Conservation (phyloP, 2,797 vertebrate genomes). For the Paratrypauchen microcephalus region DNA sequence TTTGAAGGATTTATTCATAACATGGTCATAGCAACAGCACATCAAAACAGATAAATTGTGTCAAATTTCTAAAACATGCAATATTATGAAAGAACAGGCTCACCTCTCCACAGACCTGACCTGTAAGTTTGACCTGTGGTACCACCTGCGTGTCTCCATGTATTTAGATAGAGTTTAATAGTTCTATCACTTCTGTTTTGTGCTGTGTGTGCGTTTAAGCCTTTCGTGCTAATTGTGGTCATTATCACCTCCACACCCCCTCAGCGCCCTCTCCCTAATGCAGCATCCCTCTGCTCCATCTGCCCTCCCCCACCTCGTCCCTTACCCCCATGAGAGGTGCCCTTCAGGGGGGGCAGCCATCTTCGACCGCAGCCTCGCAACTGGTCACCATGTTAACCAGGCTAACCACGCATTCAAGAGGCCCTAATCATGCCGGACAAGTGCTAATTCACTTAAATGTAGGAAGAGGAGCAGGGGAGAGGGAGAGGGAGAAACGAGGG, state of each 20-base stretch:
- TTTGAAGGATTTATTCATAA: no score
- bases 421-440: conserved; percentile 2
- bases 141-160: no score
- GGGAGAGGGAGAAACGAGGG: background rate
- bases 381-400: background rate
- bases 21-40: no score
- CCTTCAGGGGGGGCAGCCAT: background rate
- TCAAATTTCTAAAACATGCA: no score
- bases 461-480: background rate
- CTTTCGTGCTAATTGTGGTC: background rate
- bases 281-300: background rate
- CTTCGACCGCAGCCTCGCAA: background rate
- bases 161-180: no score
- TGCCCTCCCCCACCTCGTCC: background rate
- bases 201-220: background rate
- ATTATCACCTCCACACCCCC: background rate
- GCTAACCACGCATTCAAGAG: background rate
- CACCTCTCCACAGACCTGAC: no score
- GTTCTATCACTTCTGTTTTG: no score
- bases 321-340: background rate
- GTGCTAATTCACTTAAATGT: conserved; percentile 7
- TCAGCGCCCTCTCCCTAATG: background rate
- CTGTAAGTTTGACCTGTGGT: no score
- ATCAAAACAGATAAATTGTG: no score
- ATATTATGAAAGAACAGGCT: no score